A percentile compares a stretch with the other conserved stretches of the same genome.
phyloP scores from a whole-genome alignment of 2,113 vertebrate genomes.

The Zootoca vivipara region DNA sequence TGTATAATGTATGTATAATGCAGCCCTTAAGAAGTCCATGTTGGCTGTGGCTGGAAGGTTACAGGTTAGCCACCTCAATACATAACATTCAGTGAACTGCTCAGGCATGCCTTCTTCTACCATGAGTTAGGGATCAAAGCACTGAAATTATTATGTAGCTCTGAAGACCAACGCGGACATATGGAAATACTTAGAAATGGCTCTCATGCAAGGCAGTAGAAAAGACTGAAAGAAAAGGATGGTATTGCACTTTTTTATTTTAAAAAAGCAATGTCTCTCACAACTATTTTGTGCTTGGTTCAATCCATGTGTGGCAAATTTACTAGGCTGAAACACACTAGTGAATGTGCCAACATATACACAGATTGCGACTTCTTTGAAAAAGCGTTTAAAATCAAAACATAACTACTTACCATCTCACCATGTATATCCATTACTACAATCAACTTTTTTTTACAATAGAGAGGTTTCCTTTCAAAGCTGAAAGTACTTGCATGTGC shows the following conservation, averaged over 20 bases:
- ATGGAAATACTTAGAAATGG: not conserved
- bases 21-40: no score
- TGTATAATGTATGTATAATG: not conserved
- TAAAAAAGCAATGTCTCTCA: not conserved
- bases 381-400: not conserved
- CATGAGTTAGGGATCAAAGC: not conserved
- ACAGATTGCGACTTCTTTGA: not conserved
- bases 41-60: no score
- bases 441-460: not conserved
- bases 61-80: not conserved
- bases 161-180: not conserved
- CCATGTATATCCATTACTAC: not conserved
- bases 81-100: not conserved
- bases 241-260: slow-evolving; percentile 38
- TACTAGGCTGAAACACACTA: not conserved
- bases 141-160: not conserved
- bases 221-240: slow-evolving; percentile 64
- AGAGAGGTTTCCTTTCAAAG: not conserved
- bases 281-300: not conserved
- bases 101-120: not conserved
- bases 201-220: slow-evolving; percentile 69
- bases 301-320: not conserved
- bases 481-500: not conserved
- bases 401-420: not conserved
- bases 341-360: not conserved